Base-by-base conservation (phyloP, 1,140 invertebrate species). In the Bombyx mandarina region DNA sequence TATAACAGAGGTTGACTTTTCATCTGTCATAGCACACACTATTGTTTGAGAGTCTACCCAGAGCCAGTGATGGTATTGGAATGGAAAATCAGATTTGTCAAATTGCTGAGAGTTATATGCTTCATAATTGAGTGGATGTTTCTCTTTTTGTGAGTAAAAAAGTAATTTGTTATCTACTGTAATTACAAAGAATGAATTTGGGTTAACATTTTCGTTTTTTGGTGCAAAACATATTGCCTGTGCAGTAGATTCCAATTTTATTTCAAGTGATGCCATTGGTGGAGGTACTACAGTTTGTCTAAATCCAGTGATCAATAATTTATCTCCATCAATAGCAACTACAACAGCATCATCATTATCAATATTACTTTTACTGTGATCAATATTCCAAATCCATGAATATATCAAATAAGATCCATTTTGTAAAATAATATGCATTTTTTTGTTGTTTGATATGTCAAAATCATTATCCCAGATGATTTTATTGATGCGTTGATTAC, bases 241-340 rank as follows among this genome's bases (percentile, higher is more conserved):
- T 6, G 94, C 88, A 64, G 89, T 70, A 52, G 80, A 69, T 1
- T 89, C 75, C 54, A 92, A 72, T 43, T 90, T 65, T 43, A 96
- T 69, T 67, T 89, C 85, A 57, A 90, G 89, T 48, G 93, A 92
- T 51, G 90, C 90, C 93, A 97, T 93, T 51, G 96, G 96, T 6
- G 96, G 96, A 47, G 96, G 96, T 7, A 97, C 89, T 42, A 95
- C 88, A 53, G 90, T 90, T 56, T 91, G 74, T 65, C 90, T 90
- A 67, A 97, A 95, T 51, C 91, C 90, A 8, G 96, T 96, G 35
- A 97, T 51, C 22, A 94, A 79, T 18, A 94, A 58, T 68, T 91
- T 91, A 51, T 89, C 90, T 77, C 94, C 94, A 90, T 97, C 93
- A 68, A 97, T 93, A 35, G 96, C 95, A 61, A 89, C 90, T 8